A percentile compares a stretch with the other conserved stretches of the same genome.
These are phyloP conservation scores for Isaurus tuberculatus DNA, from an alignment of 92 coral and sea anemone species.

Conservation along the genomic window DNA sequence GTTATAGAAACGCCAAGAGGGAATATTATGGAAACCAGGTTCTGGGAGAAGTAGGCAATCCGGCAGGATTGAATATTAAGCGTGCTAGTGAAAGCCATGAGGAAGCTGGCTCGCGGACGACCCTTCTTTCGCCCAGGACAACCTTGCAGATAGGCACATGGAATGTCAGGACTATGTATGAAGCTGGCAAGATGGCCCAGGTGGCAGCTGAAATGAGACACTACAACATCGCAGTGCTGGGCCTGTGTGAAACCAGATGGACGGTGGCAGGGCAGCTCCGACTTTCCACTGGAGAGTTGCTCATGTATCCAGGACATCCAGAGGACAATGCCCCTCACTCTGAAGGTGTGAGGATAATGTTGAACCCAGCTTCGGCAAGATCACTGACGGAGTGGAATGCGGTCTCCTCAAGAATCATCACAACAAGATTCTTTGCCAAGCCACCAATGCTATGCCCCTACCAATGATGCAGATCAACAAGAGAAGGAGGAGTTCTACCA, in stretches of 20 bases:
- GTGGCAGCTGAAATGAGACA: not conserved
- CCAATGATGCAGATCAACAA: too few species aligned
- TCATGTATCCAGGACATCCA: not conserved
- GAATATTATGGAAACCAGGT: not conserved
- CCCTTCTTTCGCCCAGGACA: not conserved
- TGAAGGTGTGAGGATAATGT: too few species aligned
- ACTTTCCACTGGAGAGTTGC: conserved; percentile 22
- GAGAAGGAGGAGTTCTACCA: too few species aligned
- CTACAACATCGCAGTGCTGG: not conserved
- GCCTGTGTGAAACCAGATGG: conserved; percentile 2
- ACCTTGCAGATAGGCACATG: too few species aligned
- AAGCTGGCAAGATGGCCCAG: not conserved
- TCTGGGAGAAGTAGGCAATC: conserved; percentile 1
- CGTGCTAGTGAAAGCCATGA: conserved; percentile 3
- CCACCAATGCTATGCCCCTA: too few species aligned
- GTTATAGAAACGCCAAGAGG: too few species aligned
- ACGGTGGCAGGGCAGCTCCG: not conserved
- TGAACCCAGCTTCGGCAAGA: too few species aligned
- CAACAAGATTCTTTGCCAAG: too few species aligned
- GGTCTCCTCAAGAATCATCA: too few species aligned
- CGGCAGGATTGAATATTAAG: conserved; percentile 16
- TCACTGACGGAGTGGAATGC: too few species aligned
- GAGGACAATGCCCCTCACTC: too few species aligned
- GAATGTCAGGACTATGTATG: too few species aligned
- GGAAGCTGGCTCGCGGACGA: conserved; percentile 10